Conservation (phyloP, 2,888 invertebrate genomes). For the Stenodema calcarata region DNA sequence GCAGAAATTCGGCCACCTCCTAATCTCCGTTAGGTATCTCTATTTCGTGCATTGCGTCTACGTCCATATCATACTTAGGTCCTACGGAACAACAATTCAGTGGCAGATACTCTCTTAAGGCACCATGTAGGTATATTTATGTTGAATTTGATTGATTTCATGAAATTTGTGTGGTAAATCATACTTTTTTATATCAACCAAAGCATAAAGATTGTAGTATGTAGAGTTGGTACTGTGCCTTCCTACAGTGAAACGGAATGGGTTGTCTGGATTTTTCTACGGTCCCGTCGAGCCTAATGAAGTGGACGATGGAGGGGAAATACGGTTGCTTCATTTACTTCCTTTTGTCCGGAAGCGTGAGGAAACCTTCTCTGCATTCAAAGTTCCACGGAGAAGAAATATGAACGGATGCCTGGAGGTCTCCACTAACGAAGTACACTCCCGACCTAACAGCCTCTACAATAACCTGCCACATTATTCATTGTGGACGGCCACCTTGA, state of each 20-base stretch:
- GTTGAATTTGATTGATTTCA: too few relatives aligned
- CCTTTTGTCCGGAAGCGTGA: slow-evolving; percentile 42
- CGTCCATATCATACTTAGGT: too few relatives aligned
- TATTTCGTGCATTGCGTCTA: too few relatives aligned
- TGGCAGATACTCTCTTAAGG: too few relatives aligned
- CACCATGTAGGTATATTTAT: too few relatives aligned
- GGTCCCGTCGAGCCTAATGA: background rate
- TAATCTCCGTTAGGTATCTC: too few relatives aligned
- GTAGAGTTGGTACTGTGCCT: too few relatives aligned
- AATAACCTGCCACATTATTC: background rate
- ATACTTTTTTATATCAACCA: too few relatives aligned
- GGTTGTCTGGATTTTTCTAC: background rate
- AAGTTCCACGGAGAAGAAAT: background rate
- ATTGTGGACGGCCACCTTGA: background rate
- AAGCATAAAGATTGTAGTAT: too few relatives aligned
- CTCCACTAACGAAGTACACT: background rate
- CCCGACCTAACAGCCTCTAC: background rate
- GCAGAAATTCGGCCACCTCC: too few relatives aligned
- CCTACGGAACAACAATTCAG: too few relatives aligned
- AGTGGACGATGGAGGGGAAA: background rate
- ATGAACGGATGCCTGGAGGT: background rate
- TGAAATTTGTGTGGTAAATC: too few relatives aligned
- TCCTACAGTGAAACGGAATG: background rate
- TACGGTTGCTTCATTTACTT: slow-evolving; percentile 24
- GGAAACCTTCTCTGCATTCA: background rate